A percentile compares a stretch with the other conserved stretches of the same genome.
phyloP scores from a whole-genome alignment of 1,140 invertebrate genomes.

The Ceratoteleas bidentatus region DNA sequence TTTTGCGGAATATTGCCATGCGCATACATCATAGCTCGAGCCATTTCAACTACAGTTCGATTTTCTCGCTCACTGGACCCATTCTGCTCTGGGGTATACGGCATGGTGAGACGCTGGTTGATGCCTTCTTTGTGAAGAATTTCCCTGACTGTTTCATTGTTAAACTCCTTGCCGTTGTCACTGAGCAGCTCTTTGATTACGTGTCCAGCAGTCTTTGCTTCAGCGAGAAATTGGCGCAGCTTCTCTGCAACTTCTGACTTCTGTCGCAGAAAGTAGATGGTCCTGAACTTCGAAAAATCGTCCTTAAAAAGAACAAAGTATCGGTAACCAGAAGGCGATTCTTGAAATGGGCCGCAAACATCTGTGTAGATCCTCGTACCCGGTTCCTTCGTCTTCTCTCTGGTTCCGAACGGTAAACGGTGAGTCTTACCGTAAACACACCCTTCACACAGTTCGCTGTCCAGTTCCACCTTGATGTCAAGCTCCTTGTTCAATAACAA shows the following conservation, averaged over 20 bases:
- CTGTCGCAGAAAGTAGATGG: constrained; percentile 61
- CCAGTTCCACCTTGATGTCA: constrained; percentile 56
- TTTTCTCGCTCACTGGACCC: constrained; percentile 71
- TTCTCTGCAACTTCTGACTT: constrained; percentile 68
- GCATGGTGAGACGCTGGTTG: constrained; percentile 63
- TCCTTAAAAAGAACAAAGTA: constrained; percentile 73
- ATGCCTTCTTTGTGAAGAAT: constrained; percentile 50
- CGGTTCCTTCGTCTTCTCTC: constrained; percentile 55
- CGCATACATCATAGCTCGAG: constrained; percentile 37
- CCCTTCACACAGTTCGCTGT: constrained; percentile 69
- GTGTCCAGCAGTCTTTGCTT: constrained; percentile 45
- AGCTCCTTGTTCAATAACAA: constrained; percentile 56
- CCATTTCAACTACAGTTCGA: constrained; percentile 61
- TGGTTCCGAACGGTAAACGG: constrained; percentile 68
- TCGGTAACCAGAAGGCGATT: constrained; percentile 54
- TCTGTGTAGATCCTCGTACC: constrained; percentile 69
- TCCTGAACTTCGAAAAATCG: constrained; percentile 66
- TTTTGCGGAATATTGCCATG: constrained; percentile 20
- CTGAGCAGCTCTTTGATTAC: constrained; percentile 40
- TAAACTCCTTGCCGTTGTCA: constrained; percentile 61
- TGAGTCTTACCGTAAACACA: constrained; percentile 71
- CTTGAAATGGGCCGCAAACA: constrained; percentile 65
- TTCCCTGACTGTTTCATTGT: constrained; percentile 39
- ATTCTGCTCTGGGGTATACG: constrained; percentile 74
- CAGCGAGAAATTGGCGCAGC: constrained; percentile 39